phyloP scores from a whole-genome alignment of 30 jellyfish, hydroid and myxozoan genomes.

The Aurelia coerulea region DNA sequence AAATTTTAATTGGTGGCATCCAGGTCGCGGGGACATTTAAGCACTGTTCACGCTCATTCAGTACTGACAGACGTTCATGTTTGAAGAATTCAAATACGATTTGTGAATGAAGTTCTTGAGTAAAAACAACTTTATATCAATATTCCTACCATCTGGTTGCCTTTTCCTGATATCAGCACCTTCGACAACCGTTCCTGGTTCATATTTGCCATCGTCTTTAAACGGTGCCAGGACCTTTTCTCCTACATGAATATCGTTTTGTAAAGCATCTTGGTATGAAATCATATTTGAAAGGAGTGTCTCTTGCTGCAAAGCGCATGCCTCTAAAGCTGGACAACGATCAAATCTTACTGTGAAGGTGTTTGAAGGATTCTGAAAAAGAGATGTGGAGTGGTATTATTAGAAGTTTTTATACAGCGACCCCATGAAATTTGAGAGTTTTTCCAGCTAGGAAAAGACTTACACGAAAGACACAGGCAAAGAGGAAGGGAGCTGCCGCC shows the following conservation, averaged over 20 bases:
- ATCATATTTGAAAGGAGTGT: constrained; percentile 44
- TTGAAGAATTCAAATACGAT: too few relatives aligned
- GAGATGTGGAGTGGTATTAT: neutral
- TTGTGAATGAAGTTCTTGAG: too few relatives aligned
- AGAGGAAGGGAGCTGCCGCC: too few relatives aligned
- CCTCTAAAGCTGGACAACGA: constrained; percentile 15
- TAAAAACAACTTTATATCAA: too few relatives aligned
- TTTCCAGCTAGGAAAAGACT: too few relatives aligned
- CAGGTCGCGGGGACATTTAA: too few relatives aligned
- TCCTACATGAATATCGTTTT: constrained; percentile 69
- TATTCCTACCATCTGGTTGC: constrained; percentile 8
- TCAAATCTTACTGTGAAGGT: constrained; percentile 43
- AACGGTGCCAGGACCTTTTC: constrained; percentile 82
- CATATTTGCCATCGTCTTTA: constrained; percentile 49
- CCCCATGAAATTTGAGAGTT: too few relatives aligned
- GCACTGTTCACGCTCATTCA: too few relatives aligned
- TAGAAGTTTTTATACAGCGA: neutral
- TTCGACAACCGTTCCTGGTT: constrained; percentile 71
- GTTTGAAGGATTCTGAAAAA: constrained; percentile 27
- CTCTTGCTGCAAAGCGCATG: constrained; percentile 14
- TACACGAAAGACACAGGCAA: too few relatives aligned
- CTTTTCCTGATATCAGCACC: constrained; percentile 42
- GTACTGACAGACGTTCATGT: too few relatives aligned
- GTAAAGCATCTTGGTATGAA: constrained; percentile 68
- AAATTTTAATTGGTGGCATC: too few relatives aligned